Base-by-base conservation (phyloP, 2,797 vertebrate genomes). In the Hapalemur alaotrensis region DNA sequence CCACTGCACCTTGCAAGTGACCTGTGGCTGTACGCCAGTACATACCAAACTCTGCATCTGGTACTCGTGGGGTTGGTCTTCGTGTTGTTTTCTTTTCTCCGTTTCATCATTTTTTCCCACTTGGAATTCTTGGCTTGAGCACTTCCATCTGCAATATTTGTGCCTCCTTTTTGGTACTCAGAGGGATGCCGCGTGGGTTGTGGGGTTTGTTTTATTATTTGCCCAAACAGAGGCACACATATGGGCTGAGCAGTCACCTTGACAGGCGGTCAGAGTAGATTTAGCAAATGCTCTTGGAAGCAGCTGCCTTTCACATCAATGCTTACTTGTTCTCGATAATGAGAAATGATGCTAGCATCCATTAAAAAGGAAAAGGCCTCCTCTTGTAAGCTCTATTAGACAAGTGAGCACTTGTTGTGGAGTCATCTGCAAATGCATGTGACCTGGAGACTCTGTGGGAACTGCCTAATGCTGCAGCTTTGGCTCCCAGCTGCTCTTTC, bases 401-500 rank as follows among this genome's bases (percentile, higher is more conserved):
- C 97, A 97, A 98, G 97, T 13, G 92, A 86, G 91, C 18, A 69
- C 96, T 97, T 97, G 96, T 97, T 92, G 22, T 4, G n/a, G 85
- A 96, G 96, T 97, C 97, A 97, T 97, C 91, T 89, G 85, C 38
- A 67, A 80, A 79, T 9, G 57, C 97, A 94, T 97, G 97, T 97
- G 98, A 97, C 95, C 80, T 59, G 35, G 73, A 92, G 80, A 69
- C 82, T 79, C 82, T 79, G 73, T 92, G 97, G 94, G 96, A 94
- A 95, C 57, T 17, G 91, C 82, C 96, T 82, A 23, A 18, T 89
- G 88, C 61, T 83, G 70, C 54, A n/a, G 43, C 17, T 18, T 86
- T 48, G 75, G 72, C 70, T 63, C 67, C 85, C 87, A 65, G 79
- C 96, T 88, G 57, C 87, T 92, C 95, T 88, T 73, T 73, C 32